Percentiles rank a stretch among this genome's conserved stretches.
Evolutionary conservation across 2,797 vertebrate genomes (phyloP).

Genomic region (Falco cherrug): DNA sequence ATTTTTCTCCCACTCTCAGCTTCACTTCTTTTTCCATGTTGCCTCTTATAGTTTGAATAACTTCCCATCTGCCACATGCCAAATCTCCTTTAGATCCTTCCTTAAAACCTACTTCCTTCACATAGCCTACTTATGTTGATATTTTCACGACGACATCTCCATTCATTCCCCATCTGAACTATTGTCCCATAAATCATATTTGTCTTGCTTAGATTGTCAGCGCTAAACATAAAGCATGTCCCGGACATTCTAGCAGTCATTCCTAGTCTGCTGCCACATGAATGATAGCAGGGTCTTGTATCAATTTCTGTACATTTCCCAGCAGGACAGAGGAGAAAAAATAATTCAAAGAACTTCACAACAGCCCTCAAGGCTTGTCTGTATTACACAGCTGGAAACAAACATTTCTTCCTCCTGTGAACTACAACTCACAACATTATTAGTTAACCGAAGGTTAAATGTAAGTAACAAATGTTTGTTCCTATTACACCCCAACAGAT

Average conservation of each 20-base stretch:
- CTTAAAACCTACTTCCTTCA: conserved; percentile 62
- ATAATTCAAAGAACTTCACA: conserved; percentile 62
- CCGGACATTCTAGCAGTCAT: conserved; percentile 56
- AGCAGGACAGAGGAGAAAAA: conserved; percentile 68
- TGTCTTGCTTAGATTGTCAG: conserved; percentile 62
- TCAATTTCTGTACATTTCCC: conserved; percentile 77
- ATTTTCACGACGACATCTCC: conserved; percentile 64
- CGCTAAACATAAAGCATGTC: conserved; percentile 66
- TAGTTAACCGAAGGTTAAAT: conserved; percentile 59
- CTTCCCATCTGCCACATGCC: conserved; percentile 62
- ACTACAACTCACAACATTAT: conserved; percentile 30
- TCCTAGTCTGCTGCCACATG: conserved; percentile 63
- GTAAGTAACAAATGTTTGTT: conserved; percentile 36
- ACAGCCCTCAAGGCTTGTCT: conserved; percentile 45
- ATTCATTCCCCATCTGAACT: conserved; percentile 71
- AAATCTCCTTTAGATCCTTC: conserved; percentile 63
- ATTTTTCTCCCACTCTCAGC: conserved; percentile 35
- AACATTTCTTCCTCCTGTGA: conserved; percentile 44
- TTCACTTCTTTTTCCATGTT: conserved; percentile 51
- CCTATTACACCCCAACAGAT: background rate
- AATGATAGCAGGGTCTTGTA: conserved; percentile 59
- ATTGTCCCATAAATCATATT: conserved; percentile 67
- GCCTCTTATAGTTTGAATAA: conserved; percentile 48
- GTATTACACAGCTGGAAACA: conserved; percentile 57
- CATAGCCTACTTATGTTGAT: conserved; percentile 39